Evolutionary conservation across 1,140 invertebrate genomes (phyloP).

Genomic region (Acromyrmex charruanus): DNA sequence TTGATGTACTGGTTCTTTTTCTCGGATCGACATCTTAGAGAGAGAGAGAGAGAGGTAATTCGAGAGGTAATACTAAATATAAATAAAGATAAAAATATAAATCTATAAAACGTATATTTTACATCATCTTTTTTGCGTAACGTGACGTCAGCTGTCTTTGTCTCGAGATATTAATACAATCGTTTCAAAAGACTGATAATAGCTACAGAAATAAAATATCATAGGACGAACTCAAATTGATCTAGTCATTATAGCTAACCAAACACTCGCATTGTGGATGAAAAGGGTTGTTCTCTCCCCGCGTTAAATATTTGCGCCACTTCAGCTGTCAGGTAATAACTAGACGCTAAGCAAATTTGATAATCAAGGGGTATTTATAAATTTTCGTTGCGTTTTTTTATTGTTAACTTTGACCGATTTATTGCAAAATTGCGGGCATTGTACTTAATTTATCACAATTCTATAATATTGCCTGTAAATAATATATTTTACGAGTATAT

Average conservation of each 20-base stretch:
- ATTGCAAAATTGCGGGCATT: not conserved
- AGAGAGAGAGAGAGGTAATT: too few species aligned
- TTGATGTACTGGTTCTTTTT: constrained; percentile 1
- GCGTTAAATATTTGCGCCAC: constrained; percentile 82
- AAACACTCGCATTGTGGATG: constrained; percentile 57
- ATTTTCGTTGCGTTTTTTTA: constrained; percentile 24
- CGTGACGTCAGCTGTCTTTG: not conserved
- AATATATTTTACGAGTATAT: constrained; percentile 1
- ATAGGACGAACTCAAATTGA: constrained; percentile 26
- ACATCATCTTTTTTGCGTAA: not conserved
- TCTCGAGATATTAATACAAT: not conserved
- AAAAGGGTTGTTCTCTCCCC: constrained; percentile 71
- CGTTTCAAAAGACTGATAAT: not conserved
- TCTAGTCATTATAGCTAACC: constrained; percentile 45
- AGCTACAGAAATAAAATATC: constrained; percentile 8
- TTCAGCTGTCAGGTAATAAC: constrained; percentile 75
- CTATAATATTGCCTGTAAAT: not conserved
- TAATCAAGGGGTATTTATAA: constrained; percentile 18
- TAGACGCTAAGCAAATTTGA: not conserved
- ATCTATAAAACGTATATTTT: not conserved
- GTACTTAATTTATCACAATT: not conserved
- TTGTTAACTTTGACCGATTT: not conserved
- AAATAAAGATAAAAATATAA: not conserved
- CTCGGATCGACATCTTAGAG: not conserved
- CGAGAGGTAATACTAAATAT: not conserved